A percentile compares a stretch with the other conserved stretches of the same genome.
phyloP scores from a whole-genome alignment of 2,113 vertebrate species.

The Syngnathus typhle region DNA sequence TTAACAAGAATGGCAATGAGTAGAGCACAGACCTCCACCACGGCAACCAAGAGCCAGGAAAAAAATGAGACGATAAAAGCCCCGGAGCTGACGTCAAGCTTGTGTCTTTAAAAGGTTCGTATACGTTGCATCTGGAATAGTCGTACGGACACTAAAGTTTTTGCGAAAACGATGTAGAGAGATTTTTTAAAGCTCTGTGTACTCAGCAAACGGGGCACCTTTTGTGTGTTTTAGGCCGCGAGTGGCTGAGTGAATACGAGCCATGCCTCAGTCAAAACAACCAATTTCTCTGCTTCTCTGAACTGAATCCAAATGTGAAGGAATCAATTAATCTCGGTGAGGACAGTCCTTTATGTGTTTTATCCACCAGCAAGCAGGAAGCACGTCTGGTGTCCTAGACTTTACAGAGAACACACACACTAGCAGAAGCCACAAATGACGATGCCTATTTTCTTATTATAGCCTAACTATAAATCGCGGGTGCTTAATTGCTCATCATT shows the following conservation, averaged over 20 bases:
- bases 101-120: not conserved
- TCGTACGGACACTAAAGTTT: conserved; percentile 12
- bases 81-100: not conserved
- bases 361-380: conserved; percentile 43
- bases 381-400: conserved; percentile 26
- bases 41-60: too few species aligned
- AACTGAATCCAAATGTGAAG: conserved; percentile 61
- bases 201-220: conserved; percentile 11
- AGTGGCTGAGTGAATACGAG: conserved; percentile 18
- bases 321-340: conserved; percentile 61
- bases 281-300: conserved; percentile 57
- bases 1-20: too few species aligned
- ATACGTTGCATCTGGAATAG: conserved; percentile 1
- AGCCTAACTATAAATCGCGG: conserved; percentile 7
- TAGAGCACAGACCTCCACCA: too few species aligned
- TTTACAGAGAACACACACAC: conserved; percentile 7
- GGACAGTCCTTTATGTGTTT: conserved; percentile 45
- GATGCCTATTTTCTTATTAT: conserved; percentile 6
- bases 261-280: conserved; percentile 51
- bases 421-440: conserved; percentile 7
- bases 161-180: not conserved
- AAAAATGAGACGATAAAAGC: not conserved
- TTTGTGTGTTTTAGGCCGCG: conserved; percentile 20
- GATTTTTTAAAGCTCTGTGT: conserved; percentile 6
- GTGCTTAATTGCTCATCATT: conserved; percentile 18